These are phyloP conservation scores for Epinotia demarniana DNA, from an alignment of 2,888 invertebrate genomes.

Conservation along the genomic window DNA sequence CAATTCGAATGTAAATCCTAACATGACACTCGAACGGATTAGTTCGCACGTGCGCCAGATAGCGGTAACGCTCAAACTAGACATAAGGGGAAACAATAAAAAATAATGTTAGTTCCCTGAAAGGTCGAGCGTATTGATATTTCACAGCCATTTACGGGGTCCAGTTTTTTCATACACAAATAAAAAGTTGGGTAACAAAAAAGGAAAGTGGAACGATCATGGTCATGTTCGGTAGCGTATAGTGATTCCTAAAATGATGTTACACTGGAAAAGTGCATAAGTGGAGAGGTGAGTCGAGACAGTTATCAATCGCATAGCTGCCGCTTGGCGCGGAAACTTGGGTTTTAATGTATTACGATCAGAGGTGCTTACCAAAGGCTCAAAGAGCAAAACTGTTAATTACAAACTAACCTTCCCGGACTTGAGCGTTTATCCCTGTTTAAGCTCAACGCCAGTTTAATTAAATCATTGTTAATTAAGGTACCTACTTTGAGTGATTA, in stretches of 20 bases:
- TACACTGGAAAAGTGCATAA: too few species aligned
- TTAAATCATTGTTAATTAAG: conserved; percentile 41
- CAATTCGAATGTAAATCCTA: conserved; percentile 7
- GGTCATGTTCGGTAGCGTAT: background rate
- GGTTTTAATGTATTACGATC: conserved; percentile 21
- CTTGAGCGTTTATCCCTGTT: conserved; percentile 34
- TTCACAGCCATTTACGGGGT: background rate
- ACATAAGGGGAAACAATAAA: conserved; percentile 21
- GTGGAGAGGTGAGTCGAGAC: background rate
- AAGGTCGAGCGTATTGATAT: conserved; percentile 23
- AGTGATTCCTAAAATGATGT: too few species aligned
- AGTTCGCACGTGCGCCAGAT: background rate
- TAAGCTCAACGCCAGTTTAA: conserved; percentile 25
- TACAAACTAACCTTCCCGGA: conserved; percentile 30
- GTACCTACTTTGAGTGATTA: conserved; percentile 20
- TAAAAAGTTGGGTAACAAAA: background rate
- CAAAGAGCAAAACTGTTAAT: conserved; percentile 39
- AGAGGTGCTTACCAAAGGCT: conserved; percentile 16
- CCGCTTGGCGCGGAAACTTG: conserved; percentile 11
- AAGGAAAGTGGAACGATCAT: too few species aligned
- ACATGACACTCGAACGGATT: conserved; percentile 1
- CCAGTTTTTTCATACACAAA: background rate
- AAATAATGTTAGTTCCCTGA: conserved; percentile 20
- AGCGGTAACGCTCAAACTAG: conserved; percentile 7
- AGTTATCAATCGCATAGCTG: background rate